Evolutionary conservation across 2,797 vertebrate genomes (phyloP).

Genomic region (Knipowitschia caucasica): DNA sequence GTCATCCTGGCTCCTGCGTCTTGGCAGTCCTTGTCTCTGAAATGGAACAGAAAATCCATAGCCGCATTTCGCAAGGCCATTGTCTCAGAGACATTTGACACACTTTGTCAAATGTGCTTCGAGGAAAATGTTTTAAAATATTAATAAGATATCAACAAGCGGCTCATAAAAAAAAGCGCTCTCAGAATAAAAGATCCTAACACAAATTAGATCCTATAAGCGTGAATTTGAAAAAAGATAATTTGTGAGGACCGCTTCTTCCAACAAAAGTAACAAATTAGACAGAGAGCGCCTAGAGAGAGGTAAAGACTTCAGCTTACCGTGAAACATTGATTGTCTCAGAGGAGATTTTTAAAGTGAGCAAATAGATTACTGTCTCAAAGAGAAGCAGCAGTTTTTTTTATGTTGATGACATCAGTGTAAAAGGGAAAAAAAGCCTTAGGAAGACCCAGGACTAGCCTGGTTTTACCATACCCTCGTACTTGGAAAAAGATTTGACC

Average conservation of each 20-base stretch:
- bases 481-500: too few species aligned
- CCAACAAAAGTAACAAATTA: background rate
- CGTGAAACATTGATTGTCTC: background rate
- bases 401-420: too few species aligned
- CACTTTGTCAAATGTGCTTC: background rate
- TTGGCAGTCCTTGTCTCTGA: constrained; percentile 52
- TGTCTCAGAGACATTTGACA: background rate
- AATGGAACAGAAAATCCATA: constrained; percentile 5
- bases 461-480: too few species aligned
- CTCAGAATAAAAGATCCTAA: background rate
- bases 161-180: too few species aligned
- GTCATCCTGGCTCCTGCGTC: constrained; percentile 54
- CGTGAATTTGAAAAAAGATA: background rate
- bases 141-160: background rate
- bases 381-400: too few species aligned
- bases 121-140: background rate
- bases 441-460: too few species aligned
- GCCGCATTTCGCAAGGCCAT: background rate
- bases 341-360: background rate
- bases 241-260: background rate
- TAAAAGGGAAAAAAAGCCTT: too few species aligned
- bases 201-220: background rate
- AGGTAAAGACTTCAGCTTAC: background rate
- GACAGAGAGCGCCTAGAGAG: background rate
- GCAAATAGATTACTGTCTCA: background rate